Evolutionary conservation across 2,888 invertebrate species (phyloP), one percentile per base, ranked within the genome.

Genomic region (Clivina fossor): DNA sequence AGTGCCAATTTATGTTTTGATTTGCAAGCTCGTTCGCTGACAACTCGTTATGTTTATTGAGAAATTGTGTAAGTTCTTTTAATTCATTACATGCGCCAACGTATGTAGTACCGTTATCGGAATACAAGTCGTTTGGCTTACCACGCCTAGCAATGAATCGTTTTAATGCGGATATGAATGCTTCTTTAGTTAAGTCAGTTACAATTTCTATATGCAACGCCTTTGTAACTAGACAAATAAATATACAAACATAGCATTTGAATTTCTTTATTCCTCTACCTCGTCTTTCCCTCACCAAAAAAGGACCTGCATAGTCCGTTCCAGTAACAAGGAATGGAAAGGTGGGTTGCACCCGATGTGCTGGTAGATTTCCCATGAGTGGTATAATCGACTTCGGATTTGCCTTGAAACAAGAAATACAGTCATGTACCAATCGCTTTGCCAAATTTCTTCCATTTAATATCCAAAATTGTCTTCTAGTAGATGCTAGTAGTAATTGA

Each of bases 91-190:
- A 59, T 1, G 69, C 68, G 2, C 67, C 69, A 1, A 69, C 62
- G 47, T 69, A 71, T 51, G 69, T 71, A 1, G 66, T 65, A 1
- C 66, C 69, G 20, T 68, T 68, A 48, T 72, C 71, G 2, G 66
- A 66, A 38, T 60, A 65, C 0, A 72, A 57, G 2, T 65, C 55
- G 7, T 44, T 13, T 1, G 64, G 64, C n/a, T 60, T 43, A 1
- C 69, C 70, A 40, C 68, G 37, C 11, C 68, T 18, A 1, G 65
- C 55, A 0, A 66, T 55, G 44, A 71, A 71, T 41, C 69, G 47
- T 3, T 64, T 50, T 2, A 70, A 51, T 0, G 67, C 60, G 0
- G 67, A 65, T 2, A 71, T 9, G 54, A 71, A 71, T 0, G 62
- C 61, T 15, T 68, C 64, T 0, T 65, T 63, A 0, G 66, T 60